phyloP scores from a whole-genome alignment of 2,797 vertebrate genomes.

The Siniperca undulata region DNA sequence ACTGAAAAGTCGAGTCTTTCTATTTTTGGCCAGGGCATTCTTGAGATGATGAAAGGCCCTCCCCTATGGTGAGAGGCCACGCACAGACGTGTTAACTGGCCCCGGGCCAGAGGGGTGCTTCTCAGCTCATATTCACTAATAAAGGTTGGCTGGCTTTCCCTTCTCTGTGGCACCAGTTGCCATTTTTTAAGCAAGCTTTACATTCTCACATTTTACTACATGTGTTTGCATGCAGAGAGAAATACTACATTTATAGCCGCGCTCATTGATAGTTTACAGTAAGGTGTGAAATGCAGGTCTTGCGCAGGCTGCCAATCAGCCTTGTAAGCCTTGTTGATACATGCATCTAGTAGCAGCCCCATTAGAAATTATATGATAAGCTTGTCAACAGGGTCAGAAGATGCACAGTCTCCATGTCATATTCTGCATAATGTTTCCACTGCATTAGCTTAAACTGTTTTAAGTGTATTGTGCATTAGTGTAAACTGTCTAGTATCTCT shows the following conservation, averaged over 20 bases:
- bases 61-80: slow-evolving; percentile 54
- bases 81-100: slow-evolving; percentile 65
- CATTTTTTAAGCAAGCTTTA: not conserved
- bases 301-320: too few species aligned
- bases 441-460: not conserved
- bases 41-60: slow-evolving; percentile 67
- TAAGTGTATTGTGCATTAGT: not conserved
- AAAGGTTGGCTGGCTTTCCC: slow-evolving; percentile 21
- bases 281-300: not conserved
- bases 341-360: not conserved
- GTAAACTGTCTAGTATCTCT: not conserved
- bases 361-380: not conserved
- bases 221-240: slow-evolving; percentile 5
- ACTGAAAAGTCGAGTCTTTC: slow-evolving; percentile 70
- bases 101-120: slow-evolving; percentile 56
- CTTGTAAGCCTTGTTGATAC: not conserved
- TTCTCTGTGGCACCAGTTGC: slow-evolving; percentile 14
- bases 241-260: not conserved
- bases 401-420: not conserved
- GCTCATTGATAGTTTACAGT: not conserved
- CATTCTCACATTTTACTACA: not conserved
- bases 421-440: not conserved
- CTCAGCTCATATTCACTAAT: slow-evolving; percentile 44
- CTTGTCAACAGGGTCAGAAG: not conserved
- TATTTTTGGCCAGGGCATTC: slow-evolving; percentile 78